Evolutionary conservation across 1,140 invertebrate species (phyloP).

Genomic region (Neocloeon triangulifer): DNA sequence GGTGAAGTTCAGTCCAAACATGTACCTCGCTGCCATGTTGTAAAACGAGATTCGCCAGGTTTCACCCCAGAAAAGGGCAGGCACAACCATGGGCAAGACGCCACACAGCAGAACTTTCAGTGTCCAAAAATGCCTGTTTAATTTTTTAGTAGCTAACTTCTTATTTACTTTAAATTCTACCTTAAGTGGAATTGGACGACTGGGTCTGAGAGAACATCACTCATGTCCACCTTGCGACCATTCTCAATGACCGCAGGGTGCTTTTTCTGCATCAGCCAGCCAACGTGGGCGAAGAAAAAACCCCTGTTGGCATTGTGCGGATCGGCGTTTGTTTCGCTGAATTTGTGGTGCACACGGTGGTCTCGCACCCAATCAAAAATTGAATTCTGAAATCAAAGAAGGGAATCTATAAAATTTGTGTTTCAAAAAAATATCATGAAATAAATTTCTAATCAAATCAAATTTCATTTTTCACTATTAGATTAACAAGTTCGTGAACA

Average conservation of each 20-base stretch:
- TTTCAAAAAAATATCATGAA: no score
- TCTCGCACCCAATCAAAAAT: constrained; percentile 48
- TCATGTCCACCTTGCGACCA: constrained; percentile 51
- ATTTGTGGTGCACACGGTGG: constrained; percentile 78
- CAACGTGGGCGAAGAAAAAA: constrained; percentile 80
- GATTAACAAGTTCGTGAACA: no score
- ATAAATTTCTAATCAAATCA: no score
- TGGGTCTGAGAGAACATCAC: constrained; percentile 51
- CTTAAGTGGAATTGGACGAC: constrained; percentile 48
- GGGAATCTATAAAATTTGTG: no score
- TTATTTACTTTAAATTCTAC: no score
- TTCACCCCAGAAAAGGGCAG: constrained; percentile 54
- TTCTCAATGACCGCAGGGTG: constrained; percentile 56
- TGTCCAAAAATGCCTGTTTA: constrained; percentile 47
- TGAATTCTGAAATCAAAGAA: constrained; percentile 30
- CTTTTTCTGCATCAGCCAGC: constrained; percentile 70
- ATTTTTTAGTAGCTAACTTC: no score
- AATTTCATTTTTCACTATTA: no score
- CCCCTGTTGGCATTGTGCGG: constrained; percentile 73
- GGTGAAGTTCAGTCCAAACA: constrained; percentile 53
- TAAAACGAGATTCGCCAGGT: constrained; percentile 29
- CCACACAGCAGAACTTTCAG: constrained; percentile 51
- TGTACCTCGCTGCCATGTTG: constrained; percentile 46
- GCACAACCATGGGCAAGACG: constrained; percentile 49
- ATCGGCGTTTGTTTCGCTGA: constrained; percentile 71